Evolutionary conservation across 2,797 vertebrate genomes (phyloP), one percentile per base, ranked within the genome.

Genomic region (Phoeniculus purpureus): DNA sequence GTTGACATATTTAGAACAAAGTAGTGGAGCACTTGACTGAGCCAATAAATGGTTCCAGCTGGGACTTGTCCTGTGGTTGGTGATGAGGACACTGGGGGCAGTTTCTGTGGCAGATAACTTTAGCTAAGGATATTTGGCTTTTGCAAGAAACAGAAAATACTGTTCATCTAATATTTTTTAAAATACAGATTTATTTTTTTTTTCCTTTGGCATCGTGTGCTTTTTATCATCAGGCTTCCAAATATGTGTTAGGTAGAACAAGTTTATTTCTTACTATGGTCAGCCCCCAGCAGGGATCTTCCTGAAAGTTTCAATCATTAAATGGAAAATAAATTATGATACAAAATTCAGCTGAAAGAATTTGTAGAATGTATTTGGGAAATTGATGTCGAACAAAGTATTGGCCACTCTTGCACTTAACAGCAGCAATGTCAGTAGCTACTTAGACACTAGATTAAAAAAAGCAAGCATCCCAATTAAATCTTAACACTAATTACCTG

Each of bases 1-100:
- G 92, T 6, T 95, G 96, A 96, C 96, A 73, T 95, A 96, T 96
- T 96, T 91, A 94, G 93, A 96, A 94, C 95, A 94, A 94, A 95
- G 83, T 68, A 82, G 80, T 92, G 81, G 92, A 94, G 70, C 75
- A 82, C 90, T 96, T 92, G 92, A 95, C 96, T 93, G 74, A 95
- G 70, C 89, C 95, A 96, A 96, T 96, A 96, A 97, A 94, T 87
- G 90, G 85, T 64, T 95, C 87, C 96, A 97, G 93, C 89, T 96
- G 96, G 92, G 91, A 95, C 92, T 95, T 92, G 85, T 96, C 93
- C 79, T 89, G 50, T 86, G 9, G 19, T 70, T 78, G 73, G 70
- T 59, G 75, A 93, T 88, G 65, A 87, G 89, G 77, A 96, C 59
- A 83, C 1, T 81, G 48, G 66, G 70, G 85, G 51, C 67, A 92